phyloP scores from a whole-genome alignment of 2,888 invertebrate genomes.

The Leptarthrus brevirostris region DNA sequence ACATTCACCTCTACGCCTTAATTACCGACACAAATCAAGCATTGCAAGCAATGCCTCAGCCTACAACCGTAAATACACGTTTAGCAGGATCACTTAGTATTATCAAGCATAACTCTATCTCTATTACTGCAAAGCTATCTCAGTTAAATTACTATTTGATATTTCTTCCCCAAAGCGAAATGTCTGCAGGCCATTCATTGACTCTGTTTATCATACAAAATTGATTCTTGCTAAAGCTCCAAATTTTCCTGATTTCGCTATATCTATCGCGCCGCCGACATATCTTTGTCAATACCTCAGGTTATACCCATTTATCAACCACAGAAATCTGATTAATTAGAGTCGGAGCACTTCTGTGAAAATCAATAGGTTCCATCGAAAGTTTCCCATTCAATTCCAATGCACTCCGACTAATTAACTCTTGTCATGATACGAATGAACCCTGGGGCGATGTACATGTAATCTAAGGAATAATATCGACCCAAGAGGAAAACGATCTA shows the following conservation, averaged over 20 bases:
- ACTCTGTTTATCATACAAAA: not conserved
- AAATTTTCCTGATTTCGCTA: not conserved
- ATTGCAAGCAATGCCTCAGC: no score
- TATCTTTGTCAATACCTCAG: not conserved
- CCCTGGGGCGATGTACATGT: not conserved
- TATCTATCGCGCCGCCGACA: not conserved
- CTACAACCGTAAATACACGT: no score
- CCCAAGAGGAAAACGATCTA: not conserved
- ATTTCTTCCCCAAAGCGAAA: no score
- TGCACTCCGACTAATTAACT: conserved; percentile 26
- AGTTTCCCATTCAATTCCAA: conserved; percentile 3
- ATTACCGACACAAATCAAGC: no score
- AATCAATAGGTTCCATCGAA: not conserved
- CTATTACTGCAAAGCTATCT: no score
- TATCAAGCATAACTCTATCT: no score
- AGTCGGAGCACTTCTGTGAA: not conserved
- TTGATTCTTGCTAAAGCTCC: not conserved
- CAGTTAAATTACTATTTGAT: no score
- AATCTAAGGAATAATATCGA: not conserved
- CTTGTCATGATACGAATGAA: conserved; percentile 13
- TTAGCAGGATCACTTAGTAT: no score
- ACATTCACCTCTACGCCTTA: no score
- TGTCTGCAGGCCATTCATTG: not conserved
- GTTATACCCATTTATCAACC: not conserved
- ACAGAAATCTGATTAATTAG: conserved; percentile 2